A percentile compares a stretch with the other conserved stretches of the same genome.
phyloP scores from a whole-genome alignment of 1,140 invertebrate species.

The Brachionus paranguensis region DNA sequence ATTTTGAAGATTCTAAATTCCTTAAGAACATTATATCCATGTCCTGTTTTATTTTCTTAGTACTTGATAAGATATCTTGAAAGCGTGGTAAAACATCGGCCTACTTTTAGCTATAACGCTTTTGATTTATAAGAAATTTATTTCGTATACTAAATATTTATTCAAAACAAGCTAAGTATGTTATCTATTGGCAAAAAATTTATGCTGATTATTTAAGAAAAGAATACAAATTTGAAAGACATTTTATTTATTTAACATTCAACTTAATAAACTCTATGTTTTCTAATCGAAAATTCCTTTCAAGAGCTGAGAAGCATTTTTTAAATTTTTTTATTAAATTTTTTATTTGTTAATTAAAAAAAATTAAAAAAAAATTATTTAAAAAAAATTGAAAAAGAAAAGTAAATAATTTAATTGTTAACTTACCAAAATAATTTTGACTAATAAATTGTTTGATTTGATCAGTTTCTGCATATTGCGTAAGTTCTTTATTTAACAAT shows the following conservation, averaged over 20 bases:
- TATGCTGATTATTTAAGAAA: not conserved
- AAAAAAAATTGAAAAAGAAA: too few species aligned
- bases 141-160: slow-evolving; percentile 25
- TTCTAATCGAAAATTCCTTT: not conserved
- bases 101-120: not conserved
- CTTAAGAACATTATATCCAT: not conserved
- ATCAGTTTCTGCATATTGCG: slow-evolving; percentile 96
- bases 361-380: too few species aligned
- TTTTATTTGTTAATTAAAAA: too few species aligned
- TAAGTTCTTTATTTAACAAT: slow-evolving; percentile 98
- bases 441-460: slow-evolving; percentile 99
- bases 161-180: not conserved
- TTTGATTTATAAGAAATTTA: slow-evolving; percentile 22
- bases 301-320: not conserved
- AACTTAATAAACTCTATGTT: not conserved
- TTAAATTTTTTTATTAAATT: not conserved
- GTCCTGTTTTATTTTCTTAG: not conserved
- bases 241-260: slow-evolving; percentile 20
- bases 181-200: not conserved
- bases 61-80: not conserved
- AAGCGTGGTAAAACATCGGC: not conserved
- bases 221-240: not conserved
- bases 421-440: slow-evolving; percentile 92
- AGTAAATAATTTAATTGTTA: not conserved
- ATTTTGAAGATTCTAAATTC: not conserved